These are phyloP conservation scores for Polyodon spathula DNA, from an alignment of 2,113 vertebrate species.

Conservation along the genomic window DNA sequence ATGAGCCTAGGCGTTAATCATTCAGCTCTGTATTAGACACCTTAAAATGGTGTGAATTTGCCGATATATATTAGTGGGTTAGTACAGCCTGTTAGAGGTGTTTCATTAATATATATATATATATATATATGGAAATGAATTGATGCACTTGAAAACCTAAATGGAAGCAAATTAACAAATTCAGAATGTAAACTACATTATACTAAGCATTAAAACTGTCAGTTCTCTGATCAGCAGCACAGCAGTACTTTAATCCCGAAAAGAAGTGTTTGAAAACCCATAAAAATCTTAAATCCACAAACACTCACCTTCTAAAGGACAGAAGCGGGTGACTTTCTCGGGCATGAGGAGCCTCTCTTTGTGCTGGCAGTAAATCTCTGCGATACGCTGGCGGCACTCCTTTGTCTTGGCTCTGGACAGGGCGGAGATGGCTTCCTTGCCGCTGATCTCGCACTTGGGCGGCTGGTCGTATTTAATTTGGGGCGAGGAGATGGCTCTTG, in stretches of 20 bases:
- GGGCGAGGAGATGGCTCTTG: slow-evolving; percentile 29
- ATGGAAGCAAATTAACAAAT: no score
- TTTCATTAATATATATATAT: no score
- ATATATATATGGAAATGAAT: no score
- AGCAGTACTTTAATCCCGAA: no score
- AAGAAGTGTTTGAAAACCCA: no score
- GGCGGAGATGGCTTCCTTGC: slow-evolving; percentile 91
- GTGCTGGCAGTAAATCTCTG: slow-evolving; percentile 82
- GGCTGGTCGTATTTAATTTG: slow-evolving; percentile 71
- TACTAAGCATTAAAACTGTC: no score
- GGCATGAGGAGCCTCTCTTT: slow-evolving; percentile 86
- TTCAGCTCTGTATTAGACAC: neutral
- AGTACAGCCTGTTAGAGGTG: neutral
- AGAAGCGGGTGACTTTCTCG: slow-evolving; percentile 79
- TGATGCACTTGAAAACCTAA: no score
- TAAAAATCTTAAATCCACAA: neutral
- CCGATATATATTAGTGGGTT: neutral
- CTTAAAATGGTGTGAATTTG: neutral
- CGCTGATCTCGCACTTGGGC: slow-evolving; percentile 81
- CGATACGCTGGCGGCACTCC: slow-evolving; percentile 85
- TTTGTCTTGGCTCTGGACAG: slow-evolving; percentile 79
- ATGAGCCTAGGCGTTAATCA: neutral
- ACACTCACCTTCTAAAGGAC: slow-evolving; percentile 83
- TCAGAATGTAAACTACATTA: no score
- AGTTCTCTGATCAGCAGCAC: no score